Percentiles rank a stretch among this genome's conserved stretches.
These are phyloP conservation scores for Cepaea hortensis DNA, from an alignment of 2,888 invertebrate genomes.

Conservation along the genomic window DNA sequence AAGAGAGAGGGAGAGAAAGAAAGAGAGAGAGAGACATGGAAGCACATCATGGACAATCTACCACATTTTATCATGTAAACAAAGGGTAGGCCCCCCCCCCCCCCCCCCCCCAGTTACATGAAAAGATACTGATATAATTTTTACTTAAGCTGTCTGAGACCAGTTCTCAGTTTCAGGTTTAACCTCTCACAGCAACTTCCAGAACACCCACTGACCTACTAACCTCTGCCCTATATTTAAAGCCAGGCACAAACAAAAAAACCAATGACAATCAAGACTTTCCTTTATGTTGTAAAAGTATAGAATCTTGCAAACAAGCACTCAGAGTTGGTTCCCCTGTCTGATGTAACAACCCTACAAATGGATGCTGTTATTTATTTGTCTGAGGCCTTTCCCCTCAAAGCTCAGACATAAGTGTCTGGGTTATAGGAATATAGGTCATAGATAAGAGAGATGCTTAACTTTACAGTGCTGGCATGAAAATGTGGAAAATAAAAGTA, in stretches of 20 bases:
- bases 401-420: neutral
- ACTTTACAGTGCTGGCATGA: neutral
- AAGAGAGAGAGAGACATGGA: too few species aligned
- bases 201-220: constrained; percentile 12
- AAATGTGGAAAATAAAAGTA: too few species aligned
- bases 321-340: neutral
- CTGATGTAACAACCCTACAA: neutral
- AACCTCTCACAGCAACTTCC: neutral
- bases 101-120: too few species aligned
- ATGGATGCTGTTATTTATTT: neutral
- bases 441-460: neutral
- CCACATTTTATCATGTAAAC: too few species aligned
- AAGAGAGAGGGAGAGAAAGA: too few species aligned
- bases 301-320: neutral
- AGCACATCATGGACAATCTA: too few species aligned
- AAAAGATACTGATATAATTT: too few species aligned
- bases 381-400: neutral
- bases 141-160: too few species aligned
- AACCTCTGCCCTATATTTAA: neutral
- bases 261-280: neutral
- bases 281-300: neutral
- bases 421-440: neutral
- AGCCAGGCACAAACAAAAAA: neutral
- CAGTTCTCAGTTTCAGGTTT: too few species aligned
- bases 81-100: too few species aligned